Percentiles rank a stretch among this genome's conserved stretches.
phyloP scores from a whole-genome alignment of 2,888 invertebrate species.

The Tenthredo notha region DNA sequence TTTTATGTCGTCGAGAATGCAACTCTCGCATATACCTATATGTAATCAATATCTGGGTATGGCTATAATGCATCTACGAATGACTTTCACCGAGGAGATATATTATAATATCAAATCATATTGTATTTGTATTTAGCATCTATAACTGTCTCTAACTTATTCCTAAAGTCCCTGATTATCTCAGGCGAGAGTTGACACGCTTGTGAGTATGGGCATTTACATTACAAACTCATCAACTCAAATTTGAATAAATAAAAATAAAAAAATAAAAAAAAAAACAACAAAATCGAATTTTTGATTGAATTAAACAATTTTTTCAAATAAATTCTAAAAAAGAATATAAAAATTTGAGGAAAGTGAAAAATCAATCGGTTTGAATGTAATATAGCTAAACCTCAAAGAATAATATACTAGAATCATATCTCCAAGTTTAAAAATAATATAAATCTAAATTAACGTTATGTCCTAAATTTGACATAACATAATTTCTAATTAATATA shows the following conservation, averaged over 20 bases:
- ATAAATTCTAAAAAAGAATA: background rate
- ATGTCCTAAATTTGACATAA: background rate
- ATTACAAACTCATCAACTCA: constrained; percentile 38
- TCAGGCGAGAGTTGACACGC: constrained; percentile 41
- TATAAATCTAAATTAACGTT: constrained; percentile 9
- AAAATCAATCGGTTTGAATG: constrained; percentile 10
- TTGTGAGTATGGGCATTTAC: constrained; percentile 40
- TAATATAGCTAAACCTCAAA: background rate
- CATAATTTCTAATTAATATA: constrained; percentile 26
- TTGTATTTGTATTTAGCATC: constrained; percentile 15
- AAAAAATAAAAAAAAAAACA: too few relatives aligned
- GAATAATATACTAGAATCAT: constrained; percentile 18
- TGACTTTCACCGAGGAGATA: constrained; percentile 12
- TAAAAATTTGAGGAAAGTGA: constrained; percentile 16
- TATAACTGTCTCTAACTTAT: constrained; percentile 17
- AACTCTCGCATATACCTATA: background rate
- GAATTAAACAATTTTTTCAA: background rate
- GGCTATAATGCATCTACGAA: constrained; percentile 20
- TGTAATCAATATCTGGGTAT: background rate
- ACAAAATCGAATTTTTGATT: background rate
- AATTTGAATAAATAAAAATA: background rate
- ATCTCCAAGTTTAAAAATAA: constrained; percentile 7
- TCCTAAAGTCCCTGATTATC: constrained; percentile 20
- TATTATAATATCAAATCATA: constrained; percentile 1
- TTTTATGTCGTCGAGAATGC: background rate